phyloP scores from a whole-genome alignment of 2,113 vertebrate species.

The Macrotus californicus region DNA sequence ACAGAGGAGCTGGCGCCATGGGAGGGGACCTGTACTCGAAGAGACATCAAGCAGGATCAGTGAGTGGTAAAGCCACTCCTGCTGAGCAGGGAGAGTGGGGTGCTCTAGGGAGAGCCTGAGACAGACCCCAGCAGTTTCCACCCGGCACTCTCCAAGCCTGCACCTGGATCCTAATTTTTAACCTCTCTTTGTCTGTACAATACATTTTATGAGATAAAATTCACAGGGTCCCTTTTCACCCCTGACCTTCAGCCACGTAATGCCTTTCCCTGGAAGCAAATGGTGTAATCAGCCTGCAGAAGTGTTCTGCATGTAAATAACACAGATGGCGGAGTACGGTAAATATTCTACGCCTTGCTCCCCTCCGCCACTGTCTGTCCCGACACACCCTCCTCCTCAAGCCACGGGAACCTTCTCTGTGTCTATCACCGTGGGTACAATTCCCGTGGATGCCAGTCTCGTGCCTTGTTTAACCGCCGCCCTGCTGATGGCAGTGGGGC shows the following conservation, averaged over 20 bases:
- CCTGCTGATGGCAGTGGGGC: no score
- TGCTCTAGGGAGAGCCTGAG: accelerated
- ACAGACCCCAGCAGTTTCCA: no score
- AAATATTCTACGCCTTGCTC: accelerated
- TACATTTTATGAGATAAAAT: neutral
- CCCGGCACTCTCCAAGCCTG: accelerated
- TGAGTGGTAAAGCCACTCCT: neutral
- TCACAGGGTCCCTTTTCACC: neutral
- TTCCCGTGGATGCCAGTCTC: neutral
- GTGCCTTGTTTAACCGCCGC: accelerated
- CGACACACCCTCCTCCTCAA: neutral
- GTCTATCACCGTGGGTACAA: neutral
- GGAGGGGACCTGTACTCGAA: neutral
- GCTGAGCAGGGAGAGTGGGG: neutral
- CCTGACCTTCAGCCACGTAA: neutral
- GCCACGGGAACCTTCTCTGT: neutral
- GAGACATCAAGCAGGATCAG: accelerated
- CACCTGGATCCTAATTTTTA: neutral
- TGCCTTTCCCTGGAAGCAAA: neutral
- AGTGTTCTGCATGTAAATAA: neutral
- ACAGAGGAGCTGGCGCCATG: accelerated
- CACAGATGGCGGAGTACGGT: accelerated
- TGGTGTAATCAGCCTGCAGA: neutral
- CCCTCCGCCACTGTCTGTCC: accelerated
- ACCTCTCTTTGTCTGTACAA: neutral